Evolutionary conservation across 2,113 vertebrate genomes (phyloP).

Genomic region (Paramisgurnus dabryanus): DNA sequence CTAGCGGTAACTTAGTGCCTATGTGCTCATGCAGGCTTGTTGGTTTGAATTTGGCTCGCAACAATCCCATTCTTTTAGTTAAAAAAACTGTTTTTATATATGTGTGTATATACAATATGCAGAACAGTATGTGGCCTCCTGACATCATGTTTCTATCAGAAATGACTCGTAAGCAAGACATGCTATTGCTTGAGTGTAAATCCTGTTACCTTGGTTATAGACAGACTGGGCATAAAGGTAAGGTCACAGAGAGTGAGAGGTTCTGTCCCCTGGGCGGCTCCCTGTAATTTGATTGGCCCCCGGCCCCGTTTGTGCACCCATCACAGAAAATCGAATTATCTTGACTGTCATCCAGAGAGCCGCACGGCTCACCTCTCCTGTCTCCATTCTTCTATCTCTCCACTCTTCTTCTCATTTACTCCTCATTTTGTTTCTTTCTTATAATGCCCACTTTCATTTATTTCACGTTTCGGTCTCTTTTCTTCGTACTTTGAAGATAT

Average conservation of each 20-base stretch:
- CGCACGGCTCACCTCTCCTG: slow-evolving; percentile 11
- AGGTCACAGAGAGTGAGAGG: slow-evolving; percentile 26
- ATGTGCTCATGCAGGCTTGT: too few relatives aligned
- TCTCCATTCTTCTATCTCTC: slow-evolving; percentile 1
- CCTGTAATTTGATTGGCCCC: slow-evolving; percentile 35
- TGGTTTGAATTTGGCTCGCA: background rate
- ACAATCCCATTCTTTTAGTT: background rate
- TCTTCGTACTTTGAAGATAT: background rate
- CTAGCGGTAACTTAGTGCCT: background rate
- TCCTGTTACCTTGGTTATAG: slow-evolving; percentile 39
- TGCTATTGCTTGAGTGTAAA: slow-evolving; percentile 25
- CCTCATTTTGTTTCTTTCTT: background rate
- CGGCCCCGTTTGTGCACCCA: slow-evolving; percentile 22
- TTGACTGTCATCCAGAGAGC: slow-evolving; percentile 28
- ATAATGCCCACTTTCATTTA: background rate
- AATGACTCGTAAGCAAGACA: slow-evolving; percentile 23
- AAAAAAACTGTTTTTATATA: too few relatives aligned
- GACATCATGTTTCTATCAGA: slow-evolving; percentile 24
- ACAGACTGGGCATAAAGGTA: slow-evolving; percentile 33
- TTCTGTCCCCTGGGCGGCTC: slow-evolving; percentile 23
- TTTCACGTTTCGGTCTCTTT: background rate
- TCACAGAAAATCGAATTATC: slow-evolving; percentile 40
- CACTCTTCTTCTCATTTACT: slow-evolving; percentile 12
- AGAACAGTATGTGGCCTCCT: background rate
- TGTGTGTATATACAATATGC: background rate